Evolutionary conservation across 2,113 vertebrate genomes (phyloP), one percentile per base, ranked within the genome.

Genomic region (Crotalus tigris): DNA sequence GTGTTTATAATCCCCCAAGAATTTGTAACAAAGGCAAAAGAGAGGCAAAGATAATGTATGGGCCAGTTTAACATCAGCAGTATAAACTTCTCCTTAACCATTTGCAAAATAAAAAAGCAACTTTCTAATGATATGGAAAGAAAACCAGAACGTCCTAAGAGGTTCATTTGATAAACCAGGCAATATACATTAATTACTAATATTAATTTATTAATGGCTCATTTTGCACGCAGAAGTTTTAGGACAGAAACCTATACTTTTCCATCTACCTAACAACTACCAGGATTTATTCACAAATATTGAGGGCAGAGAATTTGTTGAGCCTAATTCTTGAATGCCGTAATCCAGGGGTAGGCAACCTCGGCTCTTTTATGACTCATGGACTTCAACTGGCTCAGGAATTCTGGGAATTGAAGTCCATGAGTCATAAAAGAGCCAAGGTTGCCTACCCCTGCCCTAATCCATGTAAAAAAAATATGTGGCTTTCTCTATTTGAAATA

Each of bases 1-100:
- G 17, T 91, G 94, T 92, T 92, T 91, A 96, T 95, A 94, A 96
- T 95, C 96, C 93, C 90, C 53, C 69, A 29, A 85, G 89, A 93
- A 55, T 88, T 9, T 94, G 53, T 23, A 95, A 92, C 93, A 95
- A 94, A 89, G 95, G 88, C 90, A 75, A 94, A 92, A 90, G 44
- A 81, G 92, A 87, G 33, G 87, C 92, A 87, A 94, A 93, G 96
- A 96, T 90, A 88, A 61, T 64, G 93, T 75, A 94, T 94, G 24
- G 92, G 33, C 88, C 94, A 87, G 89, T 88, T 89, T 95, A 81
- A 88, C 87, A 81, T 92, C 93, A 95, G 94, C 33, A 21, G 2
- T n/a, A 92, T 91, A 86, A 86, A 69, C 96, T 93, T 96, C 96
- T 51, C 97, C 96, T 61, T 81, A 81, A 21, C 33, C 19, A 44